These are phyloP conservation scores for Microtus ochrogaster DNA, from an alignment of 2,113 vertebrate species.

Conservation along the genomic window DNA sequence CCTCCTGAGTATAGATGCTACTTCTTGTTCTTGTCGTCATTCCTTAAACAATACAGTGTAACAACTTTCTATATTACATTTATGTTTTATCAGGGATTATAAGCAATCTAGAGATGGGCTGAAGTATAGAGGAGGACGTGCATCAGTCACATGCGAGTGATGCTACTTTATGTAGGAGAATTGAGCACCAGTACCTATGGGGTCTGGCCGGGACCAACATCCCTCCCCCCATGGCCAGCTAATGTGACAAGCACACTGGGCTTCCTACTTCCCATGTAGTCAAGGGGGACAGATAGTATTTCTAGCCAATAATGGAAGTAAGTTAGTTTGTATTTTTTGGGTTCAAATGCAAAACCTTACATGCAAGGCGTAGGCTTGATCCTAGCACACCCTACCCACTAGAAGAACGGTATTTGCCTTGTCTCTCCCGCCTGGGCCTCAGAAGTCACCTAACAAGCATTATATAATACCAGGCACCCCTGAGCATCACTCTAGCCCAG, in stretches of 20 bases:
- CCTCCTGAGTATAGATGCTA: too few species aligned
- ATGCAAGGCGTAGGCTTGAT: neutral
- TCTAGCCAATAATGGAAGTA: slow-evolving; percentile 14
- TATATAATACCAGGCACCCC: neutral
- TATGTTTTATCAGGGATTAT: neutral
- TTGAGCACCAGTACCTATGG: neutral
- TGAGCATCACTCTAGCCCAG: neutral
- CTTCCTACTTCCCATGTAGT: neutral
- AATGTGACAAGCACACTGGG: neutral
- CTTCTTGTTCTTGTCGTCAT: neutral
- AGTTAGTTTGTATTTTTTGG: neutral
- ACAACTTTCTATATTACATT: neutral
- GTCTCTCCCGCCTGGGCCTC: neutral
- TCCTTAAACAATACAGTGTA: neutral
- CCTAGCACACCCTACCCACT: neutral
- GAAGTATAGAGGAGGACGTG: neutral
- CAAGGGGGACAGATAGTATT: neutral
- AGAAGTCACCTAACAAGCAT: neutral
- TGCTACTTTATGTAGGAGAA: neutral
- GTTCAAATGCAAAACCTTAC: slow-evolving; percentile 8
- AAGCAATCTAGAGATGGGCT: neutral
- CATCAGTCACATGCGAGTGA: neutral
- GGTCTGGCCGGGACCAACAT: too few species aligned
- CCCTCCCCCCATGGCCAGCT: neutral
- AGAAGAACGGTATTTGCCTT: neutral